Evolutionary conservation across 2,113 vertebrate genomes (phyloP).

Genomic region (Orycteropus afer): DNA sequence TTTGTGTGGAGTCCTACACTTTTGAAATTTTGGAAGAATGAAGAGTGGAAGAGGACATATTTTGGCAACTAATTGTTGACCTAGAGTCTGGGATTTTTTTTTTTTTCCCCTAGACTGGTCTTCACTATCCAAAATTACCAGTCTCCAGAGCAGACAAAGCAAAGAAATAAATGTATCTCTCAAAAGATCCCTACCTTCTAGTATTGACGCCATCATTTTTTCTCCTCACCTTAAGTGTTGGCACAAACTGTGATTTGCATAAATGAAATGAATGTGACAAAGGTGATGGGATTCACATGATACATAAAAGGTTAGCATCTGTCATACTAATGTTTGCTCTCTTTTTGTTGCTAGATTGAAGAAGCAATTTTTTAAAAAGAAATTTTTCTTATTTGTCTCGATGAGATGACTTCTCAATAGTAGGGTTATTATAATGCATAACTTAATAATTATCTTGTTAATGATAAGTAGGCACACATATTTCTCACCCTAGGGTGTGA

Average conservation of each 20-base stretch:
- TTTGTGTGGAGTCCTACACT: not conserved
- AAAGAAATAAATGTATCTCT: not conserved
- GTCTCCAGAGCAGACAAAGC: not conserved
- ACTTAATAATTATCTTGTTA: constrained; percentile 24
- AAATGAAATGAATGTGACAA: not conserved
- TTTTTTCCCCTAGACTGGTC: not conserved
- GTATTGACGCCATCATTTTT: not conserved
- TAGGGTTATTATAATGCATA: not conserved
- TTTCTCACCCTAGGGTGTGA: not conserved
- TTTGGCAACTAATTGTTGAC: not conserved
- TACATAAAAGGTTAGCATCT: not conserved
- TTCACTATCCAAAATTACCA: constrained; percentile 2
- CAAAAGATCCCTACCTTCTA: not conserved
- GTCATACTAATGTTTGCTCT: no score
- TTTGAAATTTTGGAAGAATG: not conserved
- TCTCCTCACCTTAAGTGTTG: not conserved
- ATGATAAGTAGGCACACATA: not conserved
- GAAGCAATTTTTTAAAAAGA: not conserved
- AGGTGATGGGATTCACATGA: not conserved
- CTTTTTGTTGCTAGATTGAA: not conserved
- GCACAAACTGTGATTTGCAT: not conserved
- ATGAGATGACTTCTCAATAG: not conserved
- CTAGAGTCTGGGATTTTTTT: not conserved
- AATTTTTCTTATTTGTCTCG: not conserved
- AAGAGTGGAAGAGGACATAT: not conserved